Evolutionary conservation across 2,113 vertebrate genomes (phyloP), one percentile per base, ranked within the genome.

Genomic region (Anarrhichthys ocellatus): DNA sequence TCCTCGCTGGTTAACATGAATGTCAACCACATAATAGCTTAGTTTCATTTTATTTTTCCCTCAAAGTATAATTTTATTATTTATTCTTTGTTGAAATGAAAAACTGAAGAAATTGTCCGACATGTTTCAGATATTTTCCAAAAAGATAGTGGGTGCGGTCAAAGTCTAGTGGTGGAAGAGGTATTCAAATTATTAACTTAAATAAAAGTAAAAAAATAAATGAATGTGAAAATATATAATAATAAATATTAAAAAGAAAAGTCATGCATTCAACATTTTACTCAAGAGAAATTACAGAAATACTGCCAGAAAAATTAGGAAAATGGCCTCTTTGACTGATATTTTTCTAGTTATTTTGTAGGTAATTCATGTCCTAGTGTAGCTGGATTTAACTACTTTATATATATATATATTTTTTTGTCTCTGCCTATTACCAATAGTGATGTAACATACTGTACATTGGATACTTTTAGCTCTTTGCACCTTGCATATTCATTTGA

Each of bases 1-100:
- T 40, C 61, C 42, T 66, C 42, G 66, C 15, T 69, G 70, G 65
- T 17, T 52, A 65, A 77, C 65, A 56, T 13, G 34, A 66, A 50
- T 58, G 40, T 44, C 5, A 44, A 74, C 67, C 88, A 50, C 54
- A 40, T 63, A 72, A 68, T 62, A 15, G 29, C 40, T 48, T 24
- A 10, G 9, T 72, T 71, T 66, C 42, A 36, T 79, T 70, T 34
- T 50, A 15, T 70, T 58, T 67, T 36, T 54, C 24, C 29, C 24
- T 1, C 8, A 14, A 54, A 46, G 44, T 59, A 42, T 68, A 1
- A 13, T 46, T 14, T 61, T 11, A 58, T 68, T 9, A 66, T 73
- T 73, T 27, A 36, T 61, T 67, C 42, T 67, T 50, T 78, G 44
- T 32, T 64, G 59, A 74, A 63, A 52, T 4, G 6, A 64, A 73